These are phyloP conservation scores for Megalops atlanticus DNA, from an alignment of 2,113 vertebrate species.

Conservation along the genomic window DNA sequence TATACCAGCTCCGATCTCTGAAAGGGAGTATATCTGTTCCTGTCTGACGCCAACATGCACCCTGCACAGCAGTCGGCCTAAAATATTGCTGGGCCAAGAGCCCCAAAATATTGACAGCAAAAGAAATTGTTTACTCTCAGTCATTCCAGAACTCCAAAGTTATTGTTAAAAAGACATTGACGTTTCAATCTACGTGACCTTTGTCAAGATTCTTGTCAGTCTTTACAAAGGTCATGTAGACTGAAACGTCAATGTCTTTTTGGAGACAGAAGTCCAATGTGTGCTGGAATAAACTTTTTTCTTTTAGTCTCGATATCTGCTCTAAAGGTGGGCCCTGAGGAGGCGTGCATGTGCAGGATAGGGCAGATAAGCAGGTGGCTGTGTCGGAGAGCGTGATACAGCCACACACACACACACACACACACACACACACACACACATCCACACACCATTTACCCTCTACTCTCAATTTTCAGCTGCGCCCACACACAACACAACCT, in stretches of 20 bases:
- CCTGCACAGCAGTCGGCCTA: too few relatives aligned
- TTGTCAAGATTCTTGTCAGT: slow-evolving; percentile 9
- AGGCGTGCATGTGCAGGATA: too few relatives aligned
- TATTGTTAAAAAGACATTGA: background rate
- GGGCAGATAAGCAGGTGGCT: background rate
- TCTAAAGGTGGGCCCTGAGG: too few relatives aligned
- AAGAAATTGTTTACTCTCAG: background rate
- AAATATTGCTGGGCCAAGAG: background rate
- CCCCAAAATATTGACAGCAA: background rate
- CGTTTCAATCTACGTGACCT: too few relatives aligned
- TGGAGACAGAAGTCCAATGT: too few relatives aligned
- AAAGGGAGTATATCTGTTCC: too few relatives aligned
- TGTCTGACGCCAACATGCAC: background rate
- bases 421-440: too few relatives aligned
- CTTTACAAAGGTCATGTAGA: background rate
- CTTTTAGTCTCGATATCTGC: background rate
- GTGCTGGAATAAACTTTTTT: slow-evolving; percentile 1
- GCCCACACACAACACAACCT: too few relatives aligned
- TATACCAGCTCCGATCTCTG: too few relatives aligned
- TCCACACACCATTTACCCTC: background rate
- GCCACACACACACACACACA: background rate
- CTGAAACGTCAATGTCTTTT: background rate
- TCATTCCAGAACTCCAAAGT: background rate
- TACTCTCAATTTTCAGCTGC: background rate
- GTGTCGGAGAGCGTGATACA: background rate